Evolutionary conservation across 2,113 vertebrate species (phyloP).

Genomic region (Merops nubicus): DNA sequence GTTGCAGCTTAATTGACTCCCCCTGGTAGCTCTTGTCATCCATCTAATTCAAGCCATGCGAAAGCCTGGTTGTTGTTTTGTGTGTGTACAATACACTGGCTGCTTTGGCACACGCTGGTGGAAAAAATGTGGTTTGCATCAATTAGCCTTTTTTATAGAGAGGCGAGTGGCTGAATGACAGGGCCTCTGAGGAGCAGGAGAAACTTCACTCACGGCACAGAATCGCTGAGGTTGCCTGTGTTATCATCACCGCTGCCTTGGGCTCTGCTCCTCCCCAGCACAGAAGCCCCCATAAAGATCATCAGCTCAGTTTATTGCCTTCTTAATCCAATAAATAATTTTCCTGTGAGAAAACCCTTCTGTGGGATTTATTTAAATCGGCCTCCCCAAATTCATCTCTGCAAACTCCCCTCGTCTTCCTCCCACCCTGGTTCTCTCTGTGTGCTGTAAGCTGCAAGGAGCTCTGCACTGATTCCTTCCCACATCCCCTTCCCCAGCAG

Average conservation of each 20-base stretch:
- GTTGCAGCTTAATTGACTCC: conserved; percentile 61
- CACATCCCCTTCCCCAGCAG: neutral
- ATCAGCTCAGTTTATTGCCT: conserved; percentile 56
- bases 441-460: fast-evolving
- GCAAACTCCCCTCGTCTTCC: conserved; percentile 41
- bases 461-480: neutral
- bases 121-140: conserved; percentile 74
- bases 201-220: conserved; percentile 66
- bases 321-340: conserved; percentile 55
- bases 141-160: conserved; percentile 76
- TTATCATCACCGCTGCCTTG: conserved; percentile 51
- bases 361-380: conserved; percentile 53
- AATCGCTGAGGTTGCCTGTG: conserved; percentile 35
- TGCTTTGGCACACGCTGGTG: conserved; percentile 51
- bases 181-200: conserved; percentile 64
- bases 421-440: neutral
- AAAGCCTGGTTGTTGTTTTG: conserved; percentile 29
- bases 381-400: conserved; percentile 5
- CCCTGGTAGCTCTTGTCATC: conserved; percentile 54
- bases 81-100: neutral
- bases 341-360: conserved; percentile 30
- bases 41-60: conserved; percentile 38
- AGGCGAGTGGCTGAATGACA: conserved; percentile 67
- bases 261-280: conserved; percentile 39
- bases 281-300: conserved; percentile 38